A percentile compares a stretch with the other conserved stretches of the same genome.
phyloP scores from a whole-genome alignment of 2,113 vertebrate genomes.

The Syrrhaptes paradoxus region DNA sequence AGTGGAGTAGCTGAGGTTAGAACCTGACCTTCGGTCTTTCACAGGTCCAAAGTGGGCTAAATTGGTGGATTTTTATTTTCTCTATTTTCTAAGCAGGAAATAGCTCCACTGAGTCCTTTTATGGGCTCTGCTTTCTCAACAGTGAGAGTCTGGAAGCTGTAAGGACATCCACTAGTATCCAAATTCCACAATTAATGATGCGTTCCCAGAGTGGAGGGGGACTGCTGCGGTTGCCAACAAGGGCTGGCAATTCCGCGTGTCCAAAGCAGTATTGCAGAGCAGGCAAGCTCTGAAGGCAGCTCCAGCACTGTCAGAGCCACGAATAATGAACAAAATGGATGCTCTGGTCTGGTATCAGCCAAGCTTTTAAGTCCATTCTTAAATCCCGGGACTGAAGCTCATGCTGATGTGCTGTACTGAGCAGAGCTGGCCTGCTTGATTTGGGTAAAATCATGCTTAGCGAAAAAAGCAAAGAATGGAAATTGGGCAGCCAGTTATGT shows the following conservation, averaged over 20 bases:
- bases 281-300: not conserved
- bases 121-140: not conserved
- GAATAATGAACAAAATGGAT: not conserved
- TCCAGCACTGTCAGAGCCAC: not conserved
- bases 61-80: conserved; percentile 13
- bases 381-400: not conserved
- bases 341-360: not conserved
- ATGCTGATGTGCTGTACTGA: not conserved
- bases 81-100: conserved; percentile 36
- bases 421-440: not conserved
- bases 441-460: not conserved
- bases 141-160: conserved; percentile 39
- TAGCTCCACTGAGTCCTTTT: not conserved
- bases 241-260: not conserved
- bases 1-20: conserved; percentile 3
- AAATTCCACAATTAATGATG: conserved; percentile 37
- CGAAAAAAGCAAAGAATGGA: not conserved
- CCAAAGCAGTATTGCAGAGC: not conserved
- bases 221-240: not conserved
- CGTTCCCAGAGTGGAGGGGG: not conserved
- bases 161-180: conserved; percentile 12
- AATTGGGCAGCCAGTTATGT: not conserved
- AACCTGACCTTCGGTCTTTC: conserved; percentile 13
- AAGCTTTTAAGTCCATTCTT: not conserved
- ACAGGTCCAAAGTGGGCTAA: not conserved